Evolutionary conservation across 2,113 vertebrate species (phyloP), one percentile per base, ranked within the genome.

Genomic region (Corythaeola cristata): DNA sequence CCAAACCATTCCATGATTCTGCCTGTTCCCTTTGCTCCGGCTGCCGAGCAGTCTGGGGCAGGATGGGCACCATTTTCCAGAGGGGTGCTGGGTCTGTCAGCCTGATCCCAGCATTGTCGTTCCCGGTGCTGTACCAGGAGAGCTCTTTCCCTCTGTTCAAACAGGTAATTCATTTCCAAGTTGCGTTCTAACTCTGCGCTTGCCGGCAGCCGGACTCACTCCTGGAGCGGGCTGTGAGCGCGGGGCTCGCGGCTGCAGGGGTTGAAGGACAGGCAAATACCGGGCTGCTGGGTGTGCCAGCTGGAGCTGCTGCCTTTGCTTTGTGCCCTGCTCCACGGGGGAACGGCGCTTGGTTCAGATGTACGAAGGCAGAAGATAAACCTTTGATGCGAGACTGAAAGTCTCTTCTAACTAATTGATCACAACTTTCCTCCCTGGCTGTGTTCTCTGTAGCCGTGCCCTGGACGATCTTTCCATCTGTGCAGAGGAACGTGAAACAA

Each of bases 351-450:
- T 20, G 4, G 62, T 47, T 85, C 62, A 59, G 71, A 17, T 2
- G 7, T n/a, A 20, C 0, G 12, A 58, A 66, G 59, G 11, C 59
- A 68, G 73, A 41, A 47, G 24, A 73, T 41, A 56, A 85, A 84
- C 64, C 56, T 94, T 41, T 35, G 85, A 77, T 77, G 47, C 26
- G 64, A 89, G 85, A 52, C 90, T 52, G 45, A 50, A 80, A 91
- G 44, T 64, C 44, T 89, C 11, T 56, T 52, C 67, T 89, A n/a
- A 80, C 39, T 94, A 80, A 93, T 19, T 66, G 60, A 77, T 64
- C 63, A 21, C 18, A 2, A 15, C 49, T 87, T 80, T 23, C 27
- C 32, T 84, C 78, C 74, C 23, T 20, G 3, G 58, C 77, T 53
- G 47, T 4, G 5, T 44, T 66, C 69, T 52, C 49, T 0, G 0